Evolutionary conservation across 2,113 vertebrate species (phyloP).

Genomic region (Chionomys nivalis): DNA sequence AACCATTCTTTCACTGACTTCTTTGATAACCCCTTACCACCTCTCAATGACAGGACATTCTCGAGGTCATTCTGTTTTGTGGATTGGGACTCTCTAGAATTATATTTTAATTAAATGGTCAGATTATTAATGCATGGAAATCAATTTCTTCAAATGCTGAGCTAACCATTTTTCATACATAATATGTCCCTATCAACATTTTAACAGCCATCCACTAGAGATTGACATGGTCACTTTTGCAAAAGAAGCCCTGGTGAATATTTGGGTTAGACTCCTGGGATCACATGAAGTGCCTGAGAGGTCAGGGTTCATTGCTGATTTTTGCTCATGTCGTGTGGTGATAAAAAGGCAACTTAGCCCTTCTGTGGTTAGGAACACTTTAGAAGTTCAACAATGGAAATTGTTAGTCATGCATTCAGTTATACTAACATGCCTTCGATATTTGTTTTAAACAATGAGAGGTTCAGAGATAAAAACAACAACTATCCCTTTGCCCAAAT

Average conservation of each 20-base stretch:
- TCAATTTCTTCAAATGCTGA: constrained; percentile 74
- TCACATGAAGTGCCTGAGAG: neutral
- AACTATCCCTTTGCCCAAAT: neutral
- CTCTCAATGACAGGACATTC: constrained; percentile 78
- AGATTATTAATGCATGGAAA: constrained; percentile 79
- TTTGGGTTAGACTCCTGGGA: constrained; percentile 36
- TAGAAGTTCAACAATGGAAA: neutral
- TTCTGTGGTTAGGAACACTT: neutral
- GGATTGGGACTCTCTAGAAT: constrained; percentile 72
- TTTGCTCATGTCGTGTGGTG: neutral
- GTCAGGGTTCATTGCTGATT: constrained; percentile 4
- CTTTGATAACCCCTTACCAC: constrained; percentile 23
- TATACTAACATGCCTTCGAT: neutral
- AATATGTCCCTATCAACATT: constrained; percentile 76
- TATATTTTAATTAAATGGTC: constrained; percentile 81
- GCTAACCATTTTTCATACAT: constrained; percentile 83
- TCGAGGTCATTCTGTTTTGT: constrained; percentile 77
- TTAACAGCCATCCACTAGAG: constrained; percentile 79
- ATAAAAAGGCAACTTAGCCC: neutral
- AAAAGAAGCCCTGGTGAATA: constrained; percentile 69
- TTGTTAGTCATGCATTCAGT: neutral
- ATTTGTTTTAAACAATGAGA: neutral
- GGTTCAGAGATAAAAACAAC: neutral
- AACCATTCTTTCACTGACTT: neutral
- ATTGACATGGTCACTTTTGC: constrained; percentile 75